Percentiles rank a stretch among this genome's conserved stretches.
These are phyloP conservation scores for Crossocerus cetratus DNA, from an alignment of 2,888 invertebrate genomes.

Conservation along the genomic window DNA sequence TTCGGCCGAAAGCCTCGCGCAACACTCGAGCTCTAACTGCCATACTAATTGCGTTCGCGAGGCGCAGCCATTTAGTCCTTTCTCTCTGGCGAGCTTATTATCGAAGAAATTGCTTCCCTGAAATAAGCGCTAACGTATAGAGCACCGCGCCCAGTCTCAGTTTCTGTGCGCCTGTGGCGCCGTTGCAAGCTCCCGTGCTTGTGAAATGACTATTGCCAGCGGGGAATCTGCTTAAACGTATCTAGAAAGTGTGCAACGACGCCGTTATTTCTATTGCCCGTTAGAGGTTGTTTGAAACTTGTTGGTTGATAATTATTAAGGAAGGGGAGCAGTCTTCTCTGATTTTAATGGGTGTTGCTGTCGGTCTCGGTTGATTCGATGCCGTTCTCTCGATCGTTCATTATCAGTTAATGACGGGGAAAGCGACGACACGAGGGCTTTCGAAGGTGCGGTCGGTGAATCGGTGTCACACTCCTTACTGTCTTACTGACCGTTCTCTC, in stretches of 20 bases:
- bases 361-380: constrained; percentile 44
- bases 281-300: constrained; percentile 33
- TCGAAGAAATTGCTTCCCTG: constrained; percentile 17
- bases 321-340: constrained; percentile 41
- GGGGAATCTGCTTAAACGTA: constrained; percentile 3
- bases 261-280: neutral
- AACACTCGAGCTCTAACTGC: too few species aligned
- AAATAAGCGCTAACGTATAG: constrained; percentile 4
- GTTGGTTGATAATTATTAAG: constrained; percentile 28
- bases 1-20: too few species aligned
- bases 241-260: neutral
- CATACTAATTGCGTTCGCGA: too few species aligned
- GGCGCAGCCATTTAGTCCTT: too few species aligned
- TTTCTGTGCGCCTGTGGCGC: neutral
- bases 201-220: constrained; percentile 18
- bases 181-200: constrained; percentile 5
- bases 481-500: constrained; percentile 19
- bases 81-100: too few species aligned
- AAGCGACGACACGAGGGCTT: constrained; percentile 1
- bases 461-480: neutral
- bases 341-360: constrained; percentile 33
- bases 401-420: neutral
- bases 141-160: neutral
- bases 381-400: neutral
- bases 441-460: constrained; percentile 41